phyloP scores from a whole-genome alignment of 2,797 vertebrate species.

The Philypnodon macrostomus region DNA sequence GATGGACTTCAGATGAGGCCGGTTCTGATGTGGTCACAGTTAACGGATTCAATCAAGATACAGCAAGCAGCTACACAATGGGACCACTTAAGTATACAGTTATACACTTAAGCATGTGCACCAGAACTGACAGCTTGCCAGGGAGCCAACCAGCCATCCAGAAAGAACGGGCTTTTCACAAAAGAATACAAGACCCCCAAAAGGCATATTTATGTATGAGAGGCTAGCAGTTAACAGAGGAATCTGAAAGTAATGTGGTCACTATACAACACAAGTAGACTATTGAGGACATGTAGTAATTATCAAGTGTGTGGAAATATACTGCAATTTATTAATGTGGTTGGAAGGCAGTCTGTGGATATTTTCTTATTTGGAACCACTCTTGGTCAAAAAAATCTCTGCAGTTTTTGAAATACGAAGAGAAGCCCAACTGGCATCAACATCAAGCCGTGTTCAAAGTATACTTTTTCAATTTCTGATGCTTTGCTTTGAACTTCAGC shows the following conservation, averaged over 20 bases:
- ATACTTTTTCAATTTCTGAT: no score
- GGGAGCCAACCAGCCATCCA: constrained; percentile 25
- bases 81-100: constrained; percentile 37
- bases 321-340: constrained; percentile 4
- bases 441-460: no score
- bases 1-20: constrained; percentile 49
- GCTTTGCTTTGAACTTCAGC: no score
- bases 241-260: constrained; percentile 29
- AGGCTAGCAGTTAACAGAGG: constrained; percentile 46
- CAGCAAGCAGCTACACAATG: constrained; percentile 42
- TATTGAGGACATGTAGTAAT: constrained; percentile 8
- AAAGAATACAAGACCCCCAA: constrained; percentile 34
- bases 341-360: no score
- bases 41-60: constrained; percentile 42
- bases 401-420: no score
- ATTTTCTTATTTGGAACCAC: no score
- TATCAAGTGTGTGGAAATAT: constrained; percentile 1
- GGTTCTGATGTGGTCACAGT: constrained; percentile 55
- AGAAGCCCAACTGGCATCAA: no score
- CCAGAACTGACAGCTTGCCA: constrained; percentile 16
- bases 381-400: no score
- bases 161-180: constrained; percentile 28
- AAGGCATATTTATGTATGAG: constrained; percentile 42
- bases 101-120: constrained; percentile 24
- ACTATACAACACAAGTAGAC: constrained; percentile 22